Conservation (phyloP, 2,113 vertebrate species). For the Solenodon paradoxus region DNA sequence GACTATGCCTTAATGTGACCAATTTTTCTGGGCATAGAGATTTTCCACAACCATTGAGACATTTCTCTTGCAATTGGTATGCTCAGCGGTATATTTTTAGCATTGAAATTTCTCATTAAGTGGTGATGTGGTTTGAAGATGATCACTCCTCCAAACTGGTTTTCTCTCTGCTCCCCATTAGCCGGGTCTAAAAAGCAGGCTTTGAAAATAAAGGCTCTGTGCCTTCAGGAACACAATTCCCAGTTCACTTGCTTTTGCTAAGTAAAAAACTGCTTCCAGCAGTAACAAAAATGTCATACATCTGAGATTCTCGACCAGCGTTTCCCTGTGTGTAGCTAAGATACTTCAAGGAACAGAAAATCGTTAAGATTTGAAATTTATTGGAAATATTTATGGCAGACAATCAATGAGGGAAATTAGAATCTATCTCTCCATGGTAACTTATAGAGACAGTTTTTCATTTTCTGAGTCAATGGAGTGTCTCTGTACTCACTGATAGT, state of each 20-base stretch:
- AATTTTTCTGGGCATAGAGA: slow-evolving; percentile 56
- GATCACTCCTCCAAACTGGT: neutral
- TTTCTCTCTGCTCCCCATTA: slow-evolving; percentile 34
- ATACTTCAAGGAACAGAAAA: neutral
- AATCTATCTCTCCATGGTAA: neutral
- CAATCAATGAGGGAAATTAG: neutral
- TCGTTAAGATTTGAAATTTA: neutral
- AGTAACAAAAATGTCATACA: neutral
- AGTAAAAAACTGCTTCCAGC: neutral
- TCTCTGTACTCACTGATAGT: neutral
- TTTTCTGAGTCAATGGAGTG: neutral
- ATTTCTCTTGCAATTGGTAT: slow-evolving; percentile 28
- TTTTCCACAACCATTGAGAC: slow-evolving; percentile 52
- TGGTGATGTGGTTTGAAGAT: neutral
- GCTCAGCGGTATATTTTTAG: slow-evolving; percentile 58
- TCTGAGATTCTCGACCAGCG: neutral
- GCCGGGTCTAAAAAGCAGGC: neutral
- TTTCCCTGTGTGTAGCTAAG: neutral
- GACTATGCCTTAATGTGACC: neutral
- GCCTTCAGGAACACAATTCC: neutral
- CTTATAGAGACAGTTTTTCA: neutral
- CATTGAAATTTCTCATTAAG: slow-evolving; percentile 42
- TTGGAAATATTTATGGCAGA: neutral
- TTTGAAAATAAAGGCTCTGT: neutral
- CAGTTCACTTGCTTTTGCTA: neutral